phyloP scores from a whole-genome alignment of 92 coral and sea anemone species.

The Scolanthus callimorphus region DNA sequence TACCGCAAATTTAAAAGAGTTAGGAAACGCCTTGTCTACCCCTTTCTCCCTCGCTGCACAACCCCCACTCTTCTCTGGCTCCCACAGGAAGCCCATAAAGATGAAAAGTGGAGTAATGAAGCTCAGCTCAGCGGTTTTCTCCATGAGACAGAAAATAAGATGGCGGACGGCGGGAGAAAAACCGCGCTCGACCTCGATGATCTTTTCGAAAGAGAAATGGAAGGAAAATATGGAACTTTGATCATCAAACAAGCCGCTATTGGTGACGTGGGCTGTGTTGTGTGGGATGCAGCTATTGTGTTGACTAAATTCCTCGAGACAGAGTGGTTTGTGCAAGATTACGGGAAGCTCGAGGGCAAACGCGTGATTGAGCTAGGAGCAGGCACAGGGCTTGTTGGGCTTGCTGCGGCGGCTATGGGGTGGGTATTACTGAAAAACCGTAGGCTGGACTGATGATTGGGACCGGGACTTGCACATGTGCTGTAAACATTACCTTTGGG shows the following conservation, averaged over 20 bases:
- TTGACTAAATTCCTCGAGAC: conserved; percentile 80
- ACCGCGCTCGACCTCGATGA: background rate
- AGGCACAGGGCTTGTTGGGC: conserved; percentile 87
- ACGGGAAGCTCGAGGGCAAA: conserved; percentile 47
- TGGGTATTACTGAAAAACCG: no score
- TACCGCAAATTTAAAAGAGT: no score
- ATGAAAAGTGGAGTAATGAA: no score
- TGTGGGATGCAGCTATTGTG: conserved; percentile 99
- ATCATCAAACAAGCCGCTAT: conserved; percentile 76
- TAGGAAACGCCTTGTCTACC: no score
- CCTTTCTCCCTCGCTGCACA: no score
- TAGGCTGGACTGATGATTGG: no score
- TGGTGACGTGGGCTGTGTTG: conserved; percentile 96
- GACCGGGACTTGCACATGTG: no score
- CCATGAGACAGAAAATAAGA: conserved; percentile 10
- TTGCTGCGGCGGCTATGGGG: conserved; percentile 72
- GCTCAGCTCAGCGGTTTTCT: no score
- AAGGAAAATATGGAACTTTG: conserved; percentile 58
- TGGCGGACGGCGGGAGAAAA: conserved; percentile 32
- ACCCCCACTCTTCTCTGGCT: no score
- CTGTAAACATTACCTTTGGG: no score
- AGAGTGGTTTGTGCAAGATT: conserved; percentile 18
- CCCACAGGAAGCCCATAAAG: no score
- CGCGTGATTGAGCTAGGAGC: conserved; percentile 82
- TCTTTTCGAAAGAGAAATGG: conserved; percentile 78